Evolutionary conservation across 2,888 invertebrate genomes (phyloP).

Genomic region (Lasioglossum lativentre): DNA sequence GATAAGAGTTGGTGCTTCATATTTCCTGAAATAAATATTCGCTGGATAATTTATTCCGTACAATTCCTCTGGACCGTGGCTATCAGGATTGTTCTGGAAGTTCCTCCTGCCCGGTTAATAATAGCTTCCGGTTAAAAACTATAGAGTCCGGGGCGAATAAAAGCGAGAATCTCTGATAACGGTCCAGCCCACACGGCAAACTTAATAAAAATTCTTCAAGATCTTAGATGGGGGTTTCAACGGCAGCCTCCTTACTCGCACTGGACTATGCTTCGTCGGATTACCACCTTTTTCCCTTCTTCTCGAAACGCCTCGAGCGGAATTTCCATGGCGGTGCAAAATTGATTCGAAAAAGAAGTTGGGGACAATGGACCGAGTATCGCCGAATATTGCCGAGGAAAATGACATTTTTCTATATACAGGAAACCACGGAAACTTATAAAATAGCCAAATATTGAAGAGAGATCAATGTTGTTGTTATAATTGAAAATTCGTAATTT

Average conservation of each 20-base stretch:
- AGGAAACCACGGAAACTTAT: background rate
- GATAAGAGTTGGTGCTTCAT: background rate
- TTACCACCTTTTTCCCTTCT: background rate
- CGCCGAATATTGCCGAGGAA: background rate
- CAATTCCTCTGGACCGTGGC: background rate
- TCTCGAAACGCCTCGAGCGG: background rate
- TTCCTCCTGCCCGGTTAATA: background rate
- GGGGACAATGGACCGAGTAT: background rate
- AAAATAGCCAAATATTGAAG: background rate
- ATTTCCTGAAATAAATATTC: background rate
- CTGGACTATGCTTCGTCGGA: background rate
- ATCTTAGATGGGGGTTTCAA: background rate
- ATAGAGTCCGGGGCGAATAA: background rate
- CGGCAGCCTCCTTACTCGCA: background rate
- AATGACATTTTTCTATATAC: background rate
- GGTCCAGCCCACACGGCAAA: background rate
- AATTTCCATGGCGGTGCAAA: background rate
- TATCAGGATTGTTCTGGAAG: background rate
- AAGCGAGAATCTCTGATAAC: slow-evolving; percentile 3
- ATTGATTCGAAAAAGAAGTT: background rate
- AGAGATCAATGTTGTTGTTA: background rate
- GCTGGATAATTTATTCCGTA: background rate
- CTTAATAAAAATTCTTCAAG: slow-evolving; percentile 11
- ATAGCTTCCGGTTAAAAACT: background rate
- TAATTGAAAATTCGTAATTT: background rate